Evolutionary conservation across 2,797 vertebrate genomes (phyloP).

Genomic region (Protonibea diacanthus): DNA sequence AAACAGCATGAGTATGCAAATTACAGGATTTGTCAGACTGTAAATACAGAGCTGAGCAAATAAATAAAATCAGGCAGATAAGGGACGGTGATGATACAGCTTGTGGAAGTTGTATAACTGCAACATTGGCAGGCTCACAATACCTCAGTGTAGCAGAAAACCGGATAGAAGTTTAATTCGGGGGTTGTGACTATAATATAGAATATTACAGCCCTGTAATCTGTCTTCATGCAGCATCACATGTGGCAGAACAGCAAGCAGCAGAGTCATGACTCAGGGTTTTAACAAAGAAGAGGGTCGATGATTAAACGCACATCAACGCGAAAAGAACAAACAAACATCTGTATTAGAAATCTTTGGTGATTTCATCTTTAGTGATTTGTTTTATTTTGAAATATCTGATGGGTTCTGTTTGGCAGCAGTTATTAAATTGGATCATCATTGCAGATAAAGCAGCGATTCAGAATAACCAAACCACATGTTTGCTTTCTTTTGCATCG

Average conservation of each 20-base stretch:
- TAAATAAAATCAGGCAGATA: slow-evolving; percentile 70
- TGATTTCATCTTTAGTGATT: neutral
- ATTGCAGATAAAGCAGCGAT: neutral
- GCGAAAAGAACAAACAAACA: neutral
- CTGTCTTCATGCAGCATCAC: slow-evolving; percentile 10
- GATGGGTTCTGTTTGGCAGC: slow-evolving; percentile 8
- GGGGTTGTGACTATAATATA: neutral
- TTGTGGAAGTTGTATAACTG: slow-evolving; percentile 39
- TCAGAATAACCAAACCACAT: slow-evolving; percentile 9
- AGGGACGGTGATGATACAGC: slow-evolving; percentile 49
- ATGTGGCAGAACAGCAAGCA: neutral
- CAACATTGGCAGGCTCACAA: slow-evolving; percentile 46
- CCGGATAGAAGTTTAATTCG: slow-evolving; percentile 38
- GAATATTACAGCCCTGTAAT: slow-evolving; percentile 5
- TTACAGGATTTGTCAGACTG: slow-evolving; percentile 72
- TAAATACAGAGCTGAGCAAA: slow-evolving; percentile 72
- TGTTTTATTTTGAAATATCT: neutral
- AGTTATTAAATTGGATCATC: neutral
- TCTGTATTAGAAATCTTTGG: neutral
- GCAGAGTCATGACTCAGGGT: neutral
- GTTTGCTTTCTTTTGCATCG: neutral
- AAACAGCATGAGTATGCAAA: slow-evolving; percentile 72
- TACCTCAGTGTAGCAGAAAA: slow-evolving; percentile 36
- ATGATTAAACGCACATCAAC: neutral
- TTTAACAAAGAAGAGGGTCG: neutral